phyloP scores from a whole-genome alignment of 2,797 vertebrate genomes.

The Microchirus variegatus region DNA sequence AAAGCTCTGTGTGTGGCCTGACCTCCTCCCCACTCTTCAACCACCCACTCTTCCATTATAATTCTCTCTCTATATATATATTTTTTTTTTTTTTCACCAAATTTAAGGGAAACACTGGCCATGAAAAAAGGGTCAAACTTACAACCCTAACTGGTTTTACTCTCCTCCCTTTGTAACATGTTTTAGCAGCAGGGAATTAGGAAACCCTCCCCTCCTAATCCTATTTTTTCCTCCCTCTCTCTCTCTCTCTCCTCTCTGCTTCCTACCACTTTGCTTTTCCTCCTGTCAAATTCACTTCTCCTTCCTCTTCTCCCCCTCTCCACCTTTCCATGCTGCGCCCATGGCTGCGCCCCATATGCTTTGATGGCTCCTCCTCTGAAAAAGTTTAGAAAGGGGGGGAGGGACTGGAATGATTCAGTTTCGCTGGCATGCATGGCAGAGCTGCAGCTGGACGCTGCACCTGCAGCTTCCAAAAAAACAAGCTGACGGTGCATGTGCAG shows the following conservation, averaged over 20 bases:
- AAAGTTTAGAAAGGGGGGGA: conserved; percentile 2
- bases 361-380: conserved; percentile 66
- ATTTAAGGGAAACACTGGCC: conserved; percentile 25
- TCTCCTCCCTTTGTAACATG: conserved; percentile 30
- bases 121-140: conserved; percentile 39
- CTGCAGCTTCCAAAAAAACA: conserved; percentile 78
- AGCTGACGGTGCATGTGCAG: conserved; percentile 67
- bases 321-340: conserved; percentile 15
- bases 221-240: background rate
- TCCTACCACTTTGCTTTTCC: conserved; percentile 32
- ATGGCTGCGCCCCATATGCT: conserved; percentile 66
- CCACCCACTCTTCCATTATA: background rate
- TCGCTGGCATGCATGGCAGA: conserved; percentile 70
- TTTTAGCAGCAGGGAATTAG: conserved; percentile 37
- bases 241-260: conserved; percentile 1
- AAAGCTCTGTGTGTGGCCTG: conserved; percentile 77
- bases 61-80: conserved; percentile 15
- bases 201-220: conserved; percentile 39
- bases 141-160: conserved; percentile 31
- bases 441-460: conserved; percentile 81
- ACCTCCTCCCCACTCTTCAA: conserved; percentile 15
- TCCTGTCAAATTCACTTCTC: conserved; percentile 29
- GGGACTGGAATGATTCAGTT: conserved; percentile 79
- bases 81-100: conserved; percentile 34
- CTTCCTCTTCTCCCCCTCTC: conserved; percentile 9